phyloP scores from a whole-genome alignment of 2,113 vertebrate species.

The Leuciscus idus region DNA sequence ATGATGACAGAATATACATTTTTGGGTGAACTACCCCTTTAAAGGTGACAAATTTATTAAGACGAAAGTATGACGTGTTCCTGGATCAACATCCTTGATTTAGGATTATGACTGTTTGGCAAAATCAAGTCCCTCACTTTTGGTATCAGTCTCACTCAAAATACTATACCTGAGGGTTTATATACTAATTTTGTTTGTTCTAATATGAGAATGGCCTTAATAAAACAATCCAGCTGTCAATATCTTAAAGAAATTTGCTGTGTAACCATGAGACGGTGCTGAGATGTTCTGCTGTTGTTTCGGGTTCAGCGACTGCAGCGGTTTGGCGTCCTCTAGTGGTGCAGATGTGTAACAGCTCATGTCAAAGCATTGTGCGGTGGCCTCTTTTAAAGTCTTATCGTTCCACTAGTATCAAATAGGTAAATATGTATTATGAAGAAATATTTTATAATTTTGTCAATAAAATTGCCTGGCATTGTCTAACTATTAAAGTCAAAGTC shows the following conservation, averaged over 20 bases:
- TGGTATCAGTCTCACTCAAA: neutral
- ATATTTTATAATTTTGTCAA: conserved; percentile 22
- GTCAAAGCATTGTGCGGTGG: neutral
- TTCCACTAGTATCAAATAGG: neutral
- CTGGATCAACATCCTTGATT: neutral
- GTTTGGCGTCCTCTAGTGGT: conserved; percentile 2
- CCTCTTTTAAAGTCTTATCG: neutral
- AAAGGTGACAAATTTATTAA: no score
- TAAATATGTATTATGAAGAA: conserved; percentile 13
- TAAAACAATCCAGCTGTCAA: neutral
- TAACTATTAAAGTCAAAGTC: conserved; percentile 12
- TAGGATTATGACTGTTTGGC: no score
- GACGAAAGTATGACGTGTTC: neutral
- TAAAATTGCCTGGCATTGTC: neutral
- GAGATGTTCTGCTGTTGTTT: neutral
- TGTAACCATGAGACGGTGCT: neutral
- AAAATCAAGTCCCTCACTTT: neutral
- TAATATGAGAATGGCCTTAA: neutral
- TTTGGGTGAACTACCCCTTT: no score
- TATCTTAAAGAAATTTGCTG: neutral
- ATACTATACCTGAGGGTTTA: neutral
- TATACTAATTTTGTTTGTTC: neutral
- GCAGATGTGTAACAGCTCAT: neutral
- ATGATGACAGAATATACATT: no score
- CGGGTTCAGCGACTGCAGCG: neutral